These are phyloP conservation scores for Polypedilum pembai DNA, from an alignment of 1,140 invertebrate genomes.

Conservation along the genomic window DNA sequence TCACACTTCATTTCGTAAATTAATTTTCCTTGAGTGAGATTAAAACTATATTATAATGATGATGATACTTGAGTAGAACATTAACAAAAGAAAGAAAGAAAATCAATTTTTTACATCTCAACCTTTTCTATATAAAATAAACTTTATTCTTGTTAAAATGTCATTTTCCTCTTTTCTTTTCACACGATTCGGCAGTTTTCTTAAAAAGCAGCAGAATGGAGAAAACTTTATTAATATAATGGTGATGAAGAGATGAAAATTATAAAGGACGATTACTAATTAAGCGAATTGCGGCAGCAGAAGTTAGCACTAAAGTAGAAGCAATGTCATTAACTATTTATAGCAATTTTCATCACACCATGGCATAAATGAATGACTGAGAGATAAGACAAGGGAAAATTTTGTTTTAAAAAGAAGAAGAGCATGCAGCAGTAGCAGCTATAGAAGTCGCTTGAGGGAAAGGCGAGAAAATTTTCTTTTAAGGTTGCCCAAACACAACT, in stretches of 20 bases:
- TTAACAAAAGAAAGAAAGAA: too few relatives aligned
- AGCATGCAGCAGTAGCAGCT: too few relatives aligned
- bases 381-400: background rate
- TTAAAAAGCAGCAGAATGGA: background rate
- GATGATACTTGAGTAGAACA: too few relatives aligned
- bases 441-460: background rate
- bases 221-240: background rate
- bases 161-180: background rate
- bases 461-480: background rate
- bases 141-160: background rate
- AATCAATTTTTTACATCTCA: too few relatives aligned
- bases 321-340: constrained; percentile 13
- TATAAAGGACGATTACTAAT: background rate
- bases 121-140: background rate
- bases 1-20: too few relatives aligned
- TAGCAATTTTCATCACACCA: constrained; percentile 12
- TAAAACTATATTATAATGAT: too few relatives aligned
- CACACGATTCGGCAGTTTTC: background rate
- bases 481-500: constrained; percentile 3
- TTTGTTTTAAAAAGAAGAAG: background rate
- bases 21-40: too few relatives aligned
- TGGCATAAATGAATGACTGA: background rate
- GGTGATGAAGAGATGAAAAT: background rate
- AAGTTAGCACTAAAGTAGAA: background rate
- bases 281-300: constrained; percentile 4